Conservation (phyloP, 2,113 vertebrate species). For the Paradisaea rubra region DNA sequence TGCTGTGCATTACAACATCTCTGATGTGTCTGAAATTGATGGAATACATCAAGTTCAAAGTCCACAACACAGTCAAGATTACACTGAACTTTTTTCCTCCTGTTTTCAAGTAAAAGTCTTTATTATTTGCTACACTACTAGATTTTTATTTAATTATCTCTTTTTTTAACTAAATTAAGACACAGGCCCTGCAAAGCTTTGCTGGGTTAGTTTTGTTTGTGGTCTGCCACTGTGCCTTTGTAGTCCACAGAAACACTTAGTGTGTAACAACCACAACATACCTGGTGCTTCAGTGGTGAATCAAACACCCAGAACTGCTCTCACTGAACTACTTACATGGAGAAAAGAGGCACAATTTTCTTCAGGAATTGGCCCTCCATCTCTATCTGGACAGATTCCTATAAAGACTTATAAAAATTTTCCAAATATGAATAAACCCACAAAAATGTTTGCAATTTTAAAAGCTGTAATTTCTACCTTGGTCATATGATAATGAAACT, state of each 20-base stretch:
- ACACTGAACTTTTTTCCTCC: not conserved
- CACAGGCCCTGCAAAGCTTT: not conserved
- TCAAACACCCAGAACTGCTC: not conserved
- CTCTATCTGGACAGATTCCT: not conserved
- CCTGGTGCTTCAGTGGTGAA: not conserved
- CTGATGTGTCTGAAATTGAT: not conserved
- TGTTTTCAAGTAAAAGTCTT: not conserved
- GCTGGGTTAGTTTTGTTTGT: not conserved
- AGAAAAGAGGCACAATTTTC: not conserved
- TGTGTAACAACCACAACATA: not conserved
- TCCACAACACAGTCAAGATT: not conserved
- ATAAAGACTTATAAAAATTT: not conserved
- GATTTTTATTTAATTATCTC: not conserved
- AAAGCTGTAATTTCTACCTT: not conserved
- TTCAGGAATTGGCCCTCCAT: not conserved
- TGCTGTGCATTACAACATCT: not conserved
- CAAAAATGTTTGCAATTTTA: not conserved
- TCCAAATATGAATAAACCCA: not conserved
- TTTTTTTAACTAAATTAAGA: not conserved
- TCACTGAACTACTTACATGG: not conserved
- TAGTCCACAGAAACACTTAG: not conserved
- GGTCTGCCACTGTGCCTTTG: not conserved
- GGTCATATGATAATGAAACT: slow-evolving; percentile 1
- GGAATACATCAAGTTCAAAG: not conserved
- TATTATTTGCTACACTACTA: not conserved